Evolutionary conservation across 2,888 invertebrate genomes (phyloP), one percentile per base, ranked within the genome.

Genomic region (Microctonus aethiopoides): DNA sequence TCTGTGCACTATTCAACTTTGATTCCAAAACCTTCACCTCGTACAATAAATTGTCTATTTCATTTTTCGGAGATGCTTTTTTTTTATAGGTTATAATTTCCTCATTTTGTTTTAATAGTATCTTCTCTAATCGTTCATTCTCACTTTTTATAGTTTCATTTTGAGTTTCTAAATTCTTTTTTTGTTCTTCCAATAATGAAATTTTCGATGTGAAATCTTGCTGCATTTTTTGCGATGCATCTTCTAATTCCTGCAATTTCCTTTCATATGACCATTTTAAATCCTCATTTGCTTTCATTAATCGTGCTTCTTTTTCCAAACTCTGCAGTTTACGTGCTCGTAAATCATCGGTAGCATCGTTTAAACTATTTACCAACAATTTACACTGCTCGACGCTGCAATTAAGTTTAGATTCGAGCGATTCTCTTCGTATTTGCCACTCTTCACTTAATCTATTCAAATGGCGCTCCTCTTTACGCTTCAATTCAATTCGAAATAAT

Each of bases 21-120:
- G 92, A 90, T 79, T 93, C 92, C 11, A 93, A 80, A 61, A 87
- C 87, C 66, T 89, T 89, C 82, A 94, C 81, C 83, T 94, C 93
- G 70, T 90, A 90, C 62, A 93, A 87, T 4, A 94, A 86, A 64
- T 89, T 89, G 0, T 91, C 89, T 0, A 92, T 90, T 86, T 93
- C 92, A 74, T 92, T 91, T 75, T 90, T 90, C 0, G 92, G 91
- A 52, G 92, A 80, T 24, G 90, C 89, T 0, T 89, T 89, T 78
- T 90, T 90, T 77, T 89, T 89, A 74, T 78, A 78, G 20, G 70
- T 64, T 62, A 77, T 73, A 1, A 86, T 60, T 67, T 83, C 78
- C 61, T 84, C 79, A 7, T 73, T 60, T 69, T 83, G 83, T 64
- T 79, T 78, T 46, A 68, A 76, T 57, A 79, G 69, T 22, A 80